Evolutionary conservation across 1,140 invertebrate species (phyloP), one percentile per base, ranked within the genome.

Genomic region (Saccostrea cuccullata): DNA sequence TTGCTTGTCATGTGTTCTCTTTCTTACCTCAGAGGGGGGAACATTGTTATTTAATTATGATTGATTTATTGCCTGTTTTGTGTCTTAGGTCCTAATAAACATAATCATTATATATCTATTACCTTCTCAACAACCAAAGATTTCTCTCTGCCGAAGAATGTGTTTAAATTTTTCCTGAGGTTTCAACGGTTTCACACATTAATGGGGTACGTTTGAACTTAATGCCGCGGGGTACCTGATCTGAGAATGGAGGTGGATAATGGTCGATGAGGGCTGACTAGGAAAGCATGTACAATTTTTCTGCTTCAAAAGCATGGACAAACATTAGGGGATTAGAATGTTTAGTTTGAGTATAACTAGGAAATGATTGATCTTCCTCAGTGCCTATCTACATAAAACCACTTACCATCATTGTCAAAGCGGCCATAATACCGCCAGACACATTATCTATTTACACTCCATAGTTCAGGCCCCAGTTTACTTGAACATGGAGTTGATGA

Each of bases 291-390:
- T 36, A 77, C 70, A 77, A 36, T 30, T 77, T 77, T 77, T 77
- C 70, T 77, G 70, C 70, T 30, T 77, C 23, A 77, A 77, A 77
- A 77, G 23, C 70, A 36, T 77, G 70, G 70, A 30, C 70, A 77
- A 77, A 77, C 70, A 77, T 77, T 77, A 77, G 70, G 30, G 70
- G 70, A 30, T 77, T 77, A 77, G 26, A 77, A 36, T 77, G 70
- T 77, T 77, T 77, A 77, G 70, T 77, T 26, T 77, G 70, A 36
- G 70, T 77, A 77, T 77, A 30, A 77, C 70, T 77, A 77, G 70
- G 30, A 73, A 77, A 77, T 77, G 30, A 77, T 77, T 77, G 70
- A 77, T 77, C 70, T 77, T 77, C 70, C 30, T 2, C 26, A 26
- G 70, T 13, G 70, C 30, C 70, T 77, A 77, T 77, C 70, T 77